Evolutionary conservation across 1,140 invertebrate species (phyloP).

Genomic region (Neuroterus valhalla): DNA sequence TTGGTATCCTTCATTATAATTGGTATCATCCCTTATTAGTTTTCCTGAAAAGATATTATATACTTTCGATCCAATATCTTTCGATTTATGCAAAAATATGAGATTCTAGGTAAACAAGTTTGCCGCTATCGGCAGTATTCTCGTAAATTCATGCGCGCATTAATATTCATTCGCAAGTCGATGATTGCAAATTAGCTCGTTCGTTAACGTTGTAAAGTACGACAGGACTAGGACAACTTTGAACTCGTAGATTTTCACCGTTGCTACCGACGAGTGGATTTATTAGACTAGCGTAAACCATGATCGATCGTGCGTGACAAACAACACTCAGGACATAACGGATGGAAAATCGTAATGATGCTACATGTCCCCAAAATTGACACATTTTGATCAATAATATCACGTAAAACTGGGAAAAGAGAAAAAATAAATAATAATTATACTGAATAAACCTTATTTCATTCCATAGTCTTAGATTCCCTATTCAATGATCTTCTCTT

Average conservation of each 20-base stretch:
- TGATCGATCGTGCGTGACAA: constrained; percentile 14
- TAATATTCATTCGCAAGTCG: constrained; percentile 28
- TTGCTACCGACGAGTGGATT: constrained; percentile 15
- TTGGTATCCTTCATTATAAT: constrained; percentile 35
- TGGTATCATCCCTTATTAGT: too few relatives aligned
- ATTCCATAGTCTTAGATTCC: background rate
- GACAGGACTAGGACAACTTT: constrained; percentile 26
- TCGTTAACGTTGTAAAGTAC: constrained; percentile 26
- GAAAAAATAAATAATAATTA: too few relatives aligned
- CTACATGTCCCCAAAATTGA: background rate
- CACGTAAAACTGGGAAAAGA: background rate
- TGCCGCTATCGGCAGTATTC: background rate
- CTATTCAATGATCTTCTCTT: background rate
- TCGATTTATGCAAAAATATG: background rate
- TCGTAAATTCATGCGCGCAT: background rate
- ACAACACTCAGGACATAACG: background rate
- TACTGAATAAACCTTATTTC: too few relatives aligned
- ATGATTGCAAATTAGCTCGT: constrained; percentile 26
- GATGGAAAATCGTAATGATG: constrained; percentile 16
- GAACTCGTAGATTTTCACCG: constrained; percentile 25
- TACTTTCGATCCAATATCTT: too few relatives aligned
- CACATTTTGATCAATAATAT: constrained; percentile 1
- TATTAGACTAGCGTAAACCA: constrained; percentile 14
- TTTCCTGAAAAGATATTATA: too few relatives aligned
- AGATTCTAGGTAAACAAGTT: background rate